These are phyloP conservation scores for Chouioia cunea DNA, from an alignment of 2,888 invertebrate genomes.

Conservation along the genomic window DNA sequence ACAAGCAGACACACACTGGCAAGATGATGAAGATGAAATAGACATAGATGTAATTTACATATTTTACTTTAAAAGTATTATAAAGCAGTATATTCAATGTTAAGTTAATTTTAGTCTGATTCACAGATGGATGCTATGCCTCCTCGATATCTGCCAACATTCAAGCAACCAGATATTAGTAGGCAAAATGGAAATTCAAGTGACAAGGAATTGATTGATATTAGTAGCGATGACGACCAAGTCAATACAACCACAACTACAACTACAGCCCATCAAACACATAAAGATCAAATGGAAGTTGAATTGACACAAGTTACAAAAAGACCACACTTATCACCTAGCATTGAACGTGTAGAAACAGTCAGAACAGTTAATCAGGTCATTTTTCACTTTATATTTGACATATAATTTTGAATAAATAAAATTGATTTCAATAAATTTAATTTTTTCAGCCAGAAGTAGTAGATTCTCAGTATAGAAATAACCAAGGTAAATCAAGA, in stretches of 20 bases:
- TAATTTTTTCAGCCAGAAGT: slow-evolving; percentile 27
- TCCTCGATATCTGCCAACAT: slow-evolving; percentile 70
- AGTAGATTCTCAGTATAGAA: slow-evolving; percentile 17
- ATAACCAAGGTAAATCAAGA: slow-evolving; percentile 49
- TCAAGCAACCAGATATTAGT: slow-evolving; percentile 59
- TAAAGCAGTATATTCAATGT: background rate
- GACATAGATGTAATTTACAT: slow-evolving; percentile 61
- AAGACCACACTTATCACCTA: slow-evolving; percentile 33
- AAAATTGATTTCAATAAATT: background rate
- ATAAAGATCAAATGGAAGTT: slow-evolving; percentile 34
- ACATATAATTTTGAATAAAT: slow-evolving; percentile 1
- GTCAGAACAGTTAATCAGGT: slow-evolving; percentile 15
- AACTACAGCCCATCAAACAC: background rate
- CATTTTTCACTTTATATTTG: slow-evolving; percentile 8
- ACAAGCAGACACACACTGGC: slow-evolving; percentile 68
- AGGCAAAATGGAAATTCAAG: slow-evolving; percentile 68
- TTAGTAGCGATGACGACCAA: slow-evolving; percentile 79
- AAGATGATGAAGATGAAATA: slow-evolving; percentile 68
- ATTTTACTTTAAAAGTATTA: background rate
- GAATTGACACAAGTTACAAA: slow-evolving; percentile 32
- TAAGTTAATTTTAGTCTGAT: slow-evolving; percentile 56
- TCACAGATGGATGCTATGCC: slow-evolving; percentile 62
- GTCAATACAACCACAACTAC: slow-evolving; percentile 43
- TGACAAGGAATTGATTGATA: slow-evolving; percentile 82
- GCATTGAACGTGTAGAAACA: background rate